Percentiles rank a stretch among this genome's conserved stretches.
phyloP scores from a whole-genome alignment of 2,797 vertebrate species.

The Falco peregrinus region DNA sequence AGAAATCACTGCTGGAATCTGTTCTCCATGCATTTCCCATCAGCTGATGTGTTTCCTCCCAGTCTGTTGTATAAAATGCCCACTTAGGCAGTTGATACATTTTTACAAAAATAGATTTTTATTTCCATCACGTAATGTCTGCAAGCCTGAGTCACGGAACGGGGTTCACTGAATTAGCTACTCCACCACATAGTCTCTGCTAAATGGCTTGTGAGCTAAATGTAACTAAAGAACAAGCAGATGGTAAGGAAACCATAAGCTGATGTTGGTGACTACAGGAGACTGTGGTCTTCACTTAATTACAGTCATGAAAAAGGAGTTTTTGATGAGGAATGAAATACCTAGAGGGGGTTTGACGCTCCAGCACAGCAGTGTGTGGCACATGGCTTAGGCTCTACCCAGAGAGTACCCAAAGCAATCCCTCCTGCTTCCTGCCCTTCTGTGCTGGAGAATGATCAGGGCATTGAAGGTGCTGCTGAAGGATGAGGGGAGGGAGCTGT shows the following conservation, averaged over 20 bases:
- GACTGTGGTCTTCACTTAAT: neutral
- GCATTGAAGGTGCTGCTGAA: neutral
- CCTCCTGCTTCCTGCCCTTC: neutral
- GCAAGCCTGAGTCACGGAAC: neutral
- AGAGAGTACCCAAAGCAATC: rapidly evolving
- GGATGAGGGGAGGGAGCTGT: neutral
- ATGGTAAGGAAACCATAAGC: neutral
- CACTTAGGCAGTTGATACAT: neutral
- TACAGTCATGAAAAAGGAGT: neutral
- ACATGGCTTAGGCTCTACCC: neutral
- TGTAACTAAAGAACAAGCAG: neutral
- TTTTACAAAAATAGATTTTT: neutral
- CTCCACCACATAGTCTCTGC: neutral
- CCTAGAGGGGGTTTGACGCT: neutral
- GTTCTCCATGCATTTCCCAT: neutral
- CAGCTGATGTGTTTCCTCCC: neutral
- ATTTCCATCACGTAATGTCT: neutral
- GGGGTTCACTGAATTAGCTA: rapidly evolving
- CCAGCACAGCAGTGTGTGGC: neutral
- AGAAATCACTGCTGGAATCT: neutral
- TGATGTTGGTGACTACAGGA: neutral
- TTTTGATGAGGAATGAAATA: neutral
- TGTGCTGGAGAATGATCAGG: neutral
- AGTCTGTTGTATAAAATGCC: neutral
- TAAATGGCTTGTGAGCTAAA: neutral